These are phyloP conservation scores for Alca torda DNA, from an alignment of 2,797 vertebrate genomes.

Conservation along the genomic window DNA sequence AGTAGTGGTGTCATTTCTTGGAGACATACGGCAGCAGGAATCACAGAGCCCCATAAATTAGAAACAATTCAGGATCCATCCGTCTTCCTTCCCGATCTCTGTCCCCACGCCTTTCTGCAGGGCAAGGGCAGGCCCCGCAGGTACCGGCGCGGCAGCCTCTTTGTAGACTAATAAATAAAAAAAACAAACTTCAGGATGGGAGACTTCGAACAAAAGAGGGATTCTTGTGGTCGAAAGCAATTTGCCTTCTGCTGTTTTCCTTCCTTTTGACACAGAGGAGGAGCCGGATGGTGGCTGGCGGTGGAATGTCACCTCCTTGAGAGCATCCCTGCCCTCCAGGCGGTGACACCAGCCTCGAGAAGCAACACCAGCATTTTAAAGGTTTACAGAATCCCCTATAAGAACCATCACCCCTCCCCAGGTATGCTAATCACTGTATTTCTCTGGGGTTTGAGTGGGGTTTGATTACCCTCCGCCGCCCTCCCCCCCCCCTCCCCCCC, in stretches of 20 bases:
- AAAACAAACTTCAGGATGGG: neutral
- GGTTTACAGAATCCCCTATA: neutral
- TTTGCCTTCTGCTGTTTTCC: neutral
- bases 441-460: neutral
- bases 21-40: slow-evolving; percentile 44
- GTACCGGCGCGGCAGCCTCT: neutral
- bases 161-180: slow-evolving; percentile 3
- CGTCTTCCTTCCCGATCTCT: neutral
- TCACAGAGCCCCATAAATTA: slow-evolving; percentile 48
- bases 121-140: slow-evolving; percentile 23
- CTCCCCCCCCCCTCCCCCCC: too few species aligned
- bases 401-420: neutral
- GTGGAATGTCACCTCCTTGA: neutral
- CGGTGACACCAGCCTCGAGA: neutral
- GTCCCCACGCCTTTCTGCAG: neutral
- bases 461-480: too few species aligned
- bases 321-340: neutral
- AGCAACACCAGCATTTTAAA: neutral
- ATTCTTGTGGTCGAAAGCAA: neutral
- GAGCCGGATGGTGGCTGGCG: rapidly evolving
- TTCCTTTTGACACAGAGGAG: neutral
- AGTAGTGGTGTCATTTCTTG: slow-evolving; percentile 57
- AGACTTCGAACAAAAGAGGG: neutral
- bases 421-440: neutral
- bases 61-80: slow-evolving; percentile 50